Evolutionary conservation across 2,113 vertebrate species (phyloP).

Genomic region (Hippocampus mohnikei): DNA sequence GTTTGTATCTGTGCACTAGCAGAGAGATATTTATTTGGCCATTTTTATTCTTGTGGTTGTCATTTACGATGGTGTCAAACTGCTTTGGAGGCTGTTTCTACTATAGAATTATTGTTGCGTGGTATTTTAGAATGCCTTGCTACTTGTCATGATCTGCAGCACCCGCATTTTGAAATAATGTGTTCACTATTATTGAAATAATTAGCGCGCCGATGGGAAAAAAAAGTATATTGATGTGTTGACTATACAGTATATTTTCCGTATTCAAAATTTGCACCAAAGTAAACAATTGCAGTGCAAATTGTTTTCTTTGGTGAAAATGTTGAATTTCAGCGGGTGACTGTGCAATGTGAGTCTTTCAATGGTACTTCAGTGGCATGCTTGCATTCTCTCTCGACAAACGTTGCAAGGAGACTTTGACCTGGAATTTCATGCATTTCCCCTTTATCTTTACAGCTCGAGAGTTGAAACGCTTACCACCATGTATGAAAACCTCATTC

Average conservation of each 20-base stretch:
- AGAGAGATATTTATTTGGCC: background rate
- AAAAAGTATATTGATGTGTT: too few relatives aligned
- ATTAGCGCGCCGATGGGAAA: background rate
- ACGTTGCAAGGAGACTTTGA: constrained; percentile 15
- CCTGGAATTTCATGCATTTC: constrained; percentile 21
- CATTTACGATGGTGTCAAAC: too few relatives aligned
- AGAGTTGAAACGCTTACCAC: constrained; percentile 31
- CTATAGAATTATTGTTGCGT: background rate
- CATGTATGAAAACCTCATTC: constrained; percentile 51
- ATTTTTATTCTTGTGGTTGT: background rate
- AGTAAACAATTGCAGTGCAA: too few relatives aligned
- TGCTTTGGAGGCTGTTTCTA: background rate
- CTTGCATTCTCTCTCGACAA: constrained; percentile 30
- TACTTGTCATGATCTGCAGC: background rate
- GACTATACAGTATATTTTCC: too few relatives aligned
- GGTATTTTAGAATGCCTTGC: background rate
- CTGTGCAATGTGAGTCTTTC: background rate
- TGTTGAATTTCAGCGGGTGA: background rate
- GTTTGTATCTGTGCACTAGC: background rate
- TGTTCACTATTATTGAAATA: background rate
- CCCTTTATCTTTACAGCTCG: constrained; percentile 36
- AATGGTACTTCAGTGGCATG: background rate
- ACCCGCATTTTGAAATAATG: background rate
- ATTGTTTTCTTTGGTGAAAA: background rate
- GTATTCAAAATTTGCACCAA: too few relatives aligned